Base-by-base conservation (phyloP, 37 sponge, comb jelly and placozoan genomes). In the Oscarella lobularis region DNA sequence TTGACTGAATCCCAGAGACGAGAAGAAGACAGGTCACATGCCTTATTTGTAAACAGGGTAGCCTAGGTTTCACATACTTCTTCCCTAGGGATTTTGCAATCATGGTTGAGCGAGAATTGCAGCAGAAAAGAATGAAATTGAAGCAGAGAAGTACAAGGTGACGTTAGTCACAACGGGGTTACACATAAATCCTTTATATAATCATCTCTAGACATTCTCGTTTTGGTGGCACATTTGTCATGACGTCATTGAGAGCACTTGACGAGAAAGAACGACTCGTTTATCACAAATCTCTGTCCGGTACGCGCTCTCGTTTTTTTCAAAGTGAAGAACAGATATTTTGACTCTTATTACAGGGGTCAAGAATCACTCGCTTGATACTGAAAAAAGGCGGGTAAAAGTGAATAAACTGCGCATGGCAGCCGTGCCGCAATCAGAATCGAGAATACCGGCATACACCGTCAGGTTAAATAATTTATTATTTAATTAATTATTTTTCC, bases 201-300 rank as follows among this genome's bases (percentile, higher is more conserved):
- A n/a, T n/a, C n/a, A 27, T 48, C 60, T 48, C 60, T 48, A 48
- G 60, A 48, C 60, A 48, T 48, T 48, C 60, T 27, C 60, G 20
- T 20, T 48, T 48, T 48, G 60, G 60, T 48, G 60, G 60, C 60
- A 48, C 60, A 48, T 48, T 27, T 20, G 60, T 48, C 60, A 48
- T 48, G 14, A 20, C 20, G 9, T 9, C 14, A 9, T 48, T 27
- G 9, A 9, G 20, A 48, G 60, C 60, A 27, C 60, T 48, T 20
- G 60, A 48, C 60, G 60, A 48, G 14, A 27, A 9, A 48, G 60
- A 48, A 48, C 9, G 20, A 9, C 9, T 48, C 20, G 14, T 48
- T 20, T 48, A 48, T 20, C 60, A 48, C 60, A 48, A 48, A 48
- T 20, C 60, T 27, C 60, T 48, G 20, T 9, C 60, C 60, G 20